A percentile compares a stretch with the other conserved stretches of the same genome.
These are phyloP conservation scores for Lasioglossum morio DNA, from an alignment of 2,888 invertebrate genomes.

Conservation along the genomic window DNA sequence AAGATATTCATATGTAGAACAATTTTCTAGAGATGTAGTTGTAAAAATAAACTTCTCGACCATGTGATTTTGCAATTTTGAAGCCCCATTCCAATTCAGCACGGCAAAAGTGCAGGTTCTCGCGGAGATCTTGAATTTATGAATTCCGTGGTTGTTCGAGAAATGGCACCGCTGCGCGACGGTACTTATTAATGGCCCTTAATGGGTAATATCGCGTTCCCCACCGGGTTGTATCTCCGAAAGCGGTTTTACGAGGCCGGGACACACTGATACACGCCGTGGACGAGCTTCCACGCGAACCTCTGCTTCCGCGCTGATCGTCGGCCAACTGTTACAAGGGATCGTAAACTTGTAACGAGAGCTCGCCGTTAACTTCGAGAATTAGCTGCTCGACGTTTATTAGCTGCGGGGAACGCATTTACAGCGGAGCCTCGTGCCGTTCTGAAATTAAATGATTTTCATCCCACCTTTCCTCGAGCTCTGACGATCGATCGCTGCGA, in stretches of 20 bases:
- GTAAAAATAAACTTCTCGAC: too few species aligned
- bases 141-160: neutral
- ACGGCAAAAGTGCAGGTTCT: neutral
- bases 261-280: neutral
- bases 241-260: conserved; percentile 15
- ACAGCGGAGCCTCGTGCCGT: conserved; percentile 1
- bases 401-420: conserved; percentile 55
- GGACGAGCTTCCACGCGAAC: conserved; percentile 45
- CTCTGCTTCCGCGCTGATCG: conserved; percentile 46
- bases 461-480: neutral
- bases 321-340: conserved; percentile 33
- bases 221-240: neutral
- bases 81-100: neutral
- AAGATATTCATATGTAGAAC: too few species aligned
- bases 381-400: conserved; percentile 69
- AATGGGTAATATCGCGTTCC: conserved; percentile 2
- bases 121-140: neutral
- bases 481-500: neutral
- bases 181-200: conserved; percentile 16
- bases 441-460: conserved; percentile 36
- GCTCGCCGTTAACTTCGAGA: conserved; percentile 62
- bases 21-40: too few species aligned
- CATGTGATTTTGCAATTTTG: neutral
- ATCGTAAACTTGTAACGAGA: conserved; percentile 62
- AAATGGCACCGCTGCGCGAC: neutral